Evolutionary conservation across 2,888 invertebrate species (phyloP).

Genomic region (Xestia rhomboidea): DNA sequence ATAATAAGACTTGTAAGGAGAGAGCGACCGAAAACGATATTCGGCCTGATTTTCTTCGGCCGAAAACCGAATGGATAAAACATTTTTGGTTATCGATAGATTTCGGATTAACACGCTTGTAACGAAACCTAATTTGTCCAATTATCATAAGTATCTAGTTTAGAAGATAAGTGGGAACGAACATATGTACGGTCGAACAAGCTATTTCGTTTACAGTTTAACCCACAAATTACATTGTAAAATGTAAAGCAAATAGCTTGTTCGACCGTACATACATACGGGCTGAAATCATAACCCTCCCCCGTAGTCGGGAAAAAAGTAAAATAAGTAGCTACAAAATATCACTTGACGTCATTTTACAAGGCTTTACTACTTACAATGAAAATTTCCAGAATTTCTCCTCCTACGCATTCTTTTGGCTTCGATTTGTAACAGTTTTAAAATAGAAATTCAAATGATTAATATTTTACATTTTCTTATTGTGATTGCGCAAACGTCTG

Average conservation of each 20-base stretch:
- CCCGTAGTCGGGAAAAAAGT: not conserved
- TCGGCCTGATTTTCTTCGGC: not conserved
- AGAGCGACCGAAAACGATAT: not conserved
- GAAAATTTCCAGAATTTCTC: not conserved
- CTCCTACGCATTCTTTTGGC: conserved; percentile 12
- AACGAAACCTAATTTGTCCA: not conserved
- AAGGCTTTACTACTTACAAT: not conserved
- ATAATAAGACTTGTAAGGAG: not conserved
- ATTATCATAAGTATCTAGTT: not conserved
- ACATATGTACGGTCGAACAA: not conserved
- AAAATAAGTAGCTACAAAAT: not conserved
- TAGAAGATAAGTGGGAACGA: not conserved
- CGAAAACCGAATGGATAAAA: not conserved
- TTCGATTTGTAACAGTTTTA: conserved; percentile 1
- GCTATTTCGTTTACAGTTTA: no score
- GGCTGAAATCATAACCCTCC: not conserved
- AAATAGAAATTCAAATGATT: conserved; percentile 3
- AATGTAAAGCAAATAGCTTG: no score
- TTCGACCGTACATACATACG: not conserved
- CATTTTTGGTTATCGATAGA: not conserved
- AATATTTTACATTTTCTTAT: not conserved
- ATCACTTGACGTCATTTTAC: no score
- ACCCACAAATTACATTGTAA: no score
- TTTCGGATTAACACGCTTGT: not conserved
- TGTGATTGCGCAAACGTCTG: conserved; percentile 11